Conservation (phyloP, 2,888 invertebrate genomes). For the Isotomurus palustris region DNA sequence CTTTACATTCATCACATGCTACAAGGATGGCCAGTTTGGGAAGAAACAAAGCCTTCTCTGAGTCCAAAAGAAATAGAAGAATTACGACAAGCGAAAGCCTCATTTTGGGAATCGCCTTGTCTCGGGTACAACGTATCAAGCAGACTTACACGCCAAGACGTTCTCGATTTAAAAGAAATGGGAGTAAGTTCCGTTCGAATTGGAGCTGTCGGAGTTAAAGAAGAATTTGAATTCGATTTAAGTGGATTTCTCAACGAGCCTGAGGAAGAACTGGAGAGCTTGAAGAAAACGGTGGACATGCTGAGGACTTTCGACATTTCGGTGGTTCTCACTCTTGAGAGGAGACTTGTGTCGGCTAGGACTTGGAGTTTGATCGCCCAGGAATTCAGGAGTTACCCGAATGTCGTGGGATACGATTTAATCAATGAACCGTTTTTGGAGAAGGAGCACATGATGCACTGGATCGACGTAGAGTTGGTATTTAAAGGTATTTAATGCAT, state of each 20-base stretch:
- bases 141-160: slow-evolving; percentile 8
- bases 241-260: slow-evolving; percentile 20
- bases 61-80: background rate
- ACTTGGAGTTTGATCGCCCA: slow-evolving; percentile 21
- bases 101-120: slow-evolving; percentile 23
- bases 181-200: slow-evolving; percentile 24
- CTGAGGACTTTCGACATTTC: slow-evolving; percentile 6
- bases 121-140: slow-evolving; percentile 33
- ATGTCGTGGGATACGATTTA: slow-evolving; percentile 31
- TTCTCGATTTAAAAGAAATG: slow-evolving; percentile 14
- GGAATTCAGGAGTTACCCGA: slow-evolving; percentile 8
- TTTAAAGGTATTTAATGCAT: slow-evolving; percentile 2
- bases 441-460: slow-evolving; percentile 17
- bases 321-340: slow-evolving; percentile 26
- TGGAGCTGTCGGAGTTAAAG: slow-evolving; percentile 31
- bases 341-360: slow-evolving; percentile 14
- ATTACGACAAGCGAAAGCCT: slow-evolving; percentile 6
- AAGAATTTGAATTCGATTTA: slow-evolving; percentile 14
- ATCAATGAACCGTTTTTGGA: slow-evolving; percentile 35
- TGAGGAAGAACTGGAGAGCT: slow-evolving; percentile 3
- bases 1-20: slow-evolving; percentile 37
- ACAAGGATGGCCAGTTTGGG: slow-evolving; percentile 32
- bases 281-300: slow-evolving; percentile 11
- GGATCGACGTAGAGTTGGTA: slow-evolving; percentile 11
- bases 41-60: background rate